Conservation (phyloP, 2,888 invertebrate genomes). For the Acrocera orbiculus region DNA sequence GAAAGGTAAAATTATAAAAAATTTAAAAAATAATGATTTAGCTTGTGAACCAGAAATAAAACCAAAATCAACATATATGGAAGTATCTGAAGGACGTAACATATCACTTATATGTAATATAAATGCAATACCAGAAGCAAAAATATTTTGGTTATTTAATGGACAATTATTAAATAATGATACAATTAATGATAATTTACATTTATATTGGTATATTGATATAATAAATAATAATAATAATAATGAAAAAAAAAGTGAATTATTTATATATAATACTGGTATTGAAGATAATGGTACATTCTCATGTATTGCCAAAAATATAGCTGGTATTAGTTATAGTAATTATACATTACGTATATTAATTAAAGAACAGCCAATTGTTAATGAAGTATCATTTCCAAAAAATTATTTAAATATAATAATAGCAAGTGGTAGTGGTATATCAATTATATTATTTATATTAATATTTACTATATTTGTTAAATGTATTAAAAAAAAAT, state of each 20-base stretch:
- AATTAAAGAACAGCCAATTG: constrained; percentile 52
- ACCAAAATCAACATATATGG: constrained; percentile 55
- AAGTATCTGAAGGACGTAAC: constrained; percentile 64
- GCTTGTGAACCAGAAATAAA: constrained; percentile 68
- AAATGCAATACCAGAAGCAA: constrained; percentile 63
- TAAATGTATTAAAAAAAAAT: constrained; percentile 32
- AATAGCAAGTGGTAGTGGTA: constrained; percentile 45
- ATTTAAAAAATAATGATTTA: constrained; percentile 48
- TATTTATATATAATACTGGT: constrained; percentile 59
- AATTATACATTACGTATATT: constrained; percentile 68
- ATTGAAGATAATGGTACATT: constrained; percentile 72
- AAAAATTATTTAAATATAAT: constrained; percentile 53
- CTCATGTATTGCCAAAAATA: constrained; percentile 69
- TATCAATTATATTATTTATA: constrained; percentile 44
- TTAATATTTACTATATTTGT: constrained; percentile 49
- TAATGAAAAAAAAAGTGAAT: constrained; percentile 60
- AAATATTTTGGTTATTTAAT: constrained; percentile 68
- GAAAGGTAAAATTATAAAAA: constrained; percentile 46
- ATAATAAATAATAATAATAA: constrained; percentile 52
- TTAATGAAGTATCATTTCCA: constrained; percentile 48
- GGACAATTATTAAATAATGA: constrained; percentile 65
- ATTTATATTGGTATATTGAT: constrained; percentile 51
- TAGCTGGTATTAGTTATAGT: constrained; percentile 58
- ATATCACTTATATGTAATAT: constrained; percentile 65
- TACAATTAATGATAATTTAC: constrained; percentile 46